A percentile compares a stretch with the other conserved stretches of the same genome.
These are phyloP conservation scores for Nesidiocoris tenuis DNA, from an alignment of 2,888 invertebrate genomes.

Conservation along the genomic window DNA sequence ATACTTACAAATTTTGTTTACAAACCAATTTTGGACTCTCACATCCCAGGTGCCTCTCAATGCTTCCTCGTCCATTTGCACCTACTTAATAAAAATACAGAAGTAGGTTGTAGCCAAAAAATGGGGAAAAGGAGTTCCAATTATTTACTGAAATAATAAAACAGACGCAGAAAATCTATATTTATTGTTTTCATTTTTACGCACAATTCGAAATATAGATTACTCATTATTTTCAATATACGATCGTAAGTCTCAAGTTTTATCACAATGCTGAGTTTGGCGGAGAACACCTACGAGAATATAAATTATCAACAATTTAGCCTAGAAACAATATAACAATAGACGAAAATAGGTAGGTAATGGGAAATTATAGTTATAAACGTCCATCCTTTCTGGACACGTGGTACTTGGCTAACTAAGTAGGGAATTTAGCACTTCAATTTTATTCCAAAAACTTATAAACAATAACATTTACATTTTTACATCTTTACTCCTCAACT, in stretches of 20 bases:
- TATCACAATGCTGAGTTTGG: constrained; percentile 39
- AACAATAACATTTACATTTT: too few species aligned
- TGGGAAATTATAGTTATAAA: too few species aligned
- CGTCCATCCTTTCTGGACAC: not conserved
- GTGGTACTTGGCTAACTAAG: not conserved
- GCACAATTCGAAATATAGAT: not conserved
- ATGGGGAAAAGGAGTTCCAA: too few species aligned
- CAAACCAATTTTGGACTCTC: too few species aligned
- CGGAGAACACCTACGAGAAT: constrained; percentile 16
- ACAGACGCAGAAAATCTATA: not conserved
- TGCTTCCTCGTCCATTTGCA: too few species aligned
- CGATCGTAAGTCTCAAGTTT: constrained; percentile 41
- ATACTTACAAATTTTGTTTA: too few species aligned
- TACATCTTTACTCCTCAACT: too few species aligned
- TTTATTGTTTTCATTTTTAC: not conserved
- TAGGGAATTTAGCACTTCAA: not conserved
- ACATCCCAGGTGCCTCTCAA: too few species aligned
- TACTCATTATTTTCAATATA: constrained; percentile 30
- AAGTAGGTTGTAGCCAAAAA: too few species aligned
- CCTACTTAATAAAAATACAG: too few species aligned
- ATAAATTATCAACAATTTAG: constrained; percentile 11
- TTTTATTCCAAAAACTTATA: too few species aligned
- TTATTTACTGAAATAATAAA: too few species aligned
- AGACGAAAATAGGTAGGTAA: not conserved
- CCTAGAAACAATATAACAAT: not conserved